Percentiles rank a stretch among this genome's conserved stretches.
These are phyloP conservation scores for Andricus curvator DNA, from an alignment of 2,888 invertebrate species.

Conservation along the genomic window DNA sequence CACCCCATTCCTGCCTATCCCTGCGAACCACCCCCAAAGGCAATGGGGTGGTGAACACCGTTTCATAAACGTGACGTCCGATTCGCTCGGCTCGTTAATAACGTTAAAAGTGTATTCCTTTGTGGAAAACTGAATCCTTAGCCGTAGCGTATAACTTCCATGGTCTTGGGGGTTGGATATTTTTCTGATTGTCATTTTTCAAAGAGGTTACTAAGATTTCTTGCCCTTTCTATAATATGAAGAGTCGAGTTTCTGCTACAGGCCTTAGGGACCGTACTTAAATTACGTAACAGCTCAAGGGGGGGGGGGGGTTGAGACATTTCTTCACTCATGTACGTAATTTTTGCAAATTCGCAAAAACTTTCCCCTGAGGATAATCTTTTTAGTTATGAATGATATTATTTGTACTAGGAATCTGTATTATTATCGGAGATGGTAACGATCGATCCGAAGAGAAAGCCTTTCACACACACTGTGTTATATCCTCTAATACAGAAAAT, in stretches of 20 bases:
- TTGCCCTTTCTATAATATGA: background rate
- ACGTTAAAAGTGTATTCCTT: slow-evolving; percentile 53
- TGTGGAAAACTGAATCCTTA: slow-evolving; percentile 59
- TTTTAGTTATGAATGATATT: no score
- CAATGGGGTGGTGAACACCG: slow-evolving; percentile 38
- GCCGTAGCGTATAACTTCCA: slow-evolving; percentile 45
- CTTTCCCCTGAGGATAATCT: no score
- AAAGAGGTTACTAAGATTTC: background rate
- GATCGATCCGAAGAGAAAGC: no score
- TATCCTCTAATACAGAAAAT: no score
- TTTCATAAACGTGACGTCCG: slow-evolving; percentile 62
- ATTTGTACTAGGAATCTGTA: no score
- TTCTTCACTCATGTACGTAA: no score
- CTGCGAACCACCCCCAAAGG: slow-evolving; percentile 44
- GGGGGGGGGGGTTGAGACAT: no score
- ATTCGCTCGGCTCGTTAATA: slow-evolving; percentile 62
- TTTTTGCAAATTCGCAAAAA: no score
- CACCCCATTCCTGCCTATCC: slow-evolving; percentile 44
- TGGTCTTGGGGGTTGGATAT: slow-evolving; percentile 5
- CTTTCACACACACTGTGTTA: no score
- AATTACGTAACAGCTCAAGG: no score
- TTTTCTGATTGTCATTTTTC: slow-evolving; percentile 35
- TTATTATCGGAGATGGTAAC: no score
- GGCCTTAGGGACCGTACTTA: no score
- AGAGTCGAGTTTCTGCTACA: background rate